Base-by-base conservation (phyloP, 1,140 invertebrate species). In the Calliopsis andreniformis region DNA sequence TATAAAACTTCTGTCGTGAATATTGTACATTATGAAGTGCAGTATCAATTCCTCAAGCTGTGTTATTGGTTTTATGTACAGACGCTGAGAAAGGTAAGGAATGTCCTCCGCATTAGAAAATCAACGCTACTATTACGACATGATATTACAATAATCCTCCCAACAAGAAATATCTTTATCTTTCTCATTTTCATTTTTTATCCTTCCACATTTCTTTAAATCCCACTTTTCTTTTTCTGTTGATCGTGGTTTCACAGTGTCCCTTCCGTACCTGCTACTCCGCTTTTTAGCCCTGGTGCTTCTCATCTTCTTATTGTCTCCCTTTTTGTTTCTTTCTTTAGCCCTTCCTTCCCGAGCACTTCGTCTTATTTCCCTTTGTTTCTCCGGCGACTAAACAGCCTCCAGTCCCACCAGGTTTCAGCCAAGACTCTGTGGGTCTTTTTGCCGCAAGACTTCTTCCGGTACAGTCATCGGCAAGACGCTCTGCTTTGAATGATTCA, bases 311-410 rank as follows among this genome's bases (percentile, higher is more conserved):
- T 76, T 76, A 66, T 76, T 66, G 61, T 79, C 69, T 49, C 14
- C 35, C 23, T 30, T 18, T 39, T 49, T 62, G 35, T 45, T 64
- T 23, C 45, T 55, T 83, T 71, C 56, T 80, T 66, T 51, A 71
- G 67, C 43, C 53, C 30, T 51, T 79, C 51, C 72, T 79, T 59
- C 63, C 55, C 39, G 23, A 32, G 28, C 28, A 39, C 73, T 82
- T 79, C 70, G 76, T 85, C 79, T 84, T 82, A 79, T 82, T 85
- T 84, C 76, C 79, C 82, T 85, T 85, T 79, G 82, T 83, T 68
- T 83, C 70, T 83, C 51, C 45, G 66, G 39, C 70, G 75, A 58
- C 75, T 81, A 77, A 80, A 85, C 78, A 80, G 53, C 78, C 81
- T 69, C 49, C 53, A 63, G 67, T 78, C 70, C 82, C 67, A 70